Percentiles rank a stretch among this genome's conserved stretches.
These are phyloP conservation scores for Ciconia maguari DNA, from an alignment of 2,113 vertebrate genomes.

Conservation along the genomic window DNA sequence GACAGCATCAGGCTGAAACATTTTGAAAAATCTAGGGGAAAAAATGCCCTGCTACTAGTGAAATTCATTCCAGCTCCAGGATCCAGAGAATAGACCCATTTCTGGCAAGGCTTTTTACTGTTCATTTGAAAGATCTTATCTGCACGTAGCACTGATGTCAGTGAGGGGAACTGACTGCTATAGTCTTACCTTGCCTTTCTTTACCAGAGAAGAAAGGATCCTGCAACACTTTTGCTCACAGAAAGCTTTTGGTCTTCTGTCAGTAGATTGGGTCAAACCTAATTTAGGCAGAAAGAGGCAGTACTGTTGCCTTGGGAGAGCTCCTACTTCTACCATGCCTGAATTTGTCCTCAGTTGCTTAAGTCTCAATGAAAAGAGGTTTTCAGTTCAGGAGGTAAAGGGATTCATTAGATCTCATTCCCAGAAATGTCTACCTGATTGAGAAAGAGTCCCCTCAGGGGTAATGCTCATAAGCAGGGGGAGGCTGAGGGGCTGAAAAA, in stretches of 20 bases:
- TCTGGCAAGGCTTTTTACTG: background rate
- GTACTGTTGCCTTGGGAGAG: constrained; percentile 3
- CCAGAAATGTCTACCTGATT: constrained; percentile 60
- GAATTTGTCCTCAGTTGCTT: constrained; percentile 27
- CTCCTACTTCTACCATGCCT: background rate
- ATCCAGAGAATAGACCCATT: background rate
- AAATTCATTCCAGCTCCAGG: background rate
- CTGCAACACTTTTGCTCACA: background rate
- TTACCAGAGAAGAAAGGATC: background rate
- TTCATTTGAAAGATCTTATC: background rate
- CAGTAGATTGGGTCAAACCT: background rate
- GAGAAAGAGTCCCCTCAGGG: constrained; percentile 60
- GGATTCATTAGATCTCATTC: constrained; percentile 62
- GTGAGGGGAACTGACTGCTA: background rate
- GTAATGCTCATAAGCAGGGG: constrained; percentile 34
- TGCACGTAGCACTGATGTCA: background rate
- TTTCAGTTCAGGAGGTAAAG: constrained; percentile 54
- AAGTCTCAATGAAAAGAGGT: constrained; percentile 39
- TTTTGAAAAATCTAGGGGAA: background rate
- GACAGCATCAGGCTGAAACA: background rate
- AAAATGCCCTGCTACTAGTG: background rate
- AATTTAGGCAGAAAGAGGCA: background rate
- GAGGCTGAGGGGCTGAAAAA: constrained; percentile 57
- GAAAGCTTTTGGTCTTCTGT: background rate
- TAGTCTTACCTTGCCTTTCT: background rate